A percentile compares a stretch with the other conserved stretches of the same genome.
These are phyloP conservation scores for Molossus molossus DNA, from an alignment of 2,797 vertebrate species.

Conservation along the genomic window DNA sequence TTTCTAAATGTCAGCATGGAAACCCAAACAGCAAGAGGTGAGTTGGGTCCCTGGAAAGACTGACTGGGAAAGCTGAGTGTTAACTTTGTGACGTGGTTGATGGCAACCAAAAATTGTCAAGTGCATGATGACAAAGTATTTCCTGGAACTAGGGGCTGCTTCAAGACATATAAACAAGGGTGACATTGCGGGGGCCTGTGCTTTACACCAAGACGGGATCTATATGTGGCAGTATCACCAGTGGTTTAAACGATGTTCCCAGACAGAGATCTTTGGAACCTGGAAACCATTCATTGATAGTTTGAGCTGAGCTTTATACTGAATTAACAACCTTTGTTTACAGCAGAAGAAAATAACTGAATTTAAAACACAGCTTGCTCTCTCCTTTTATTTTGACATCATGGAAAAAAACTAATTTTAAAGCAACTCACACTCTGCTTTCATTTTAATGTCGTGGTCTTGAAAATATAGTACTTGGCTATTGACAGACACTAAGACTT, in stretches of 20 bases:
- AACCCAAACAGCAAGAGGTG: conserved; percentile 88
- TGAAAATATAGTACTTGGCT: conserved; percentile 51
- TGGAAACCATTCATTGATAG: conserved; percentile 49
- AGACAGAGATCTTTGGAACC: conserved; percentile 59
- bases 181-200: background rate
- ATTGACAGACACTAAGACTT: conserved; percentile 48
- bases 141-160: conserved; percentile 84
- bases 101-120: conserved; percentile 79
- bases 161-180: conserved; percentile 78
- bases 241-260: background rate
- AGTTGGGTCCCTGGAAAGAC: conserved; percentile 86
- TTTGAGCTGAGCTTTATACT: background rate
- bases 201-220: conserved; percentile 47
- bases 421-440: conserved; percentile 37
- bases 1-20: conserved; percentile 89
- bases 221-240: background rate
- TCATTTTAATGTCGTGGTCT: conserved; percentile 40
- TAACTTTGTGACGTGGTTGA: conserved; percentile 83
- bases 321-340: background rate
- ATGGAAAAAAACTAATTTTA: conserved; percentile 64
- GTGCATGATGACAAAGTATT: conserved; percentile 84
- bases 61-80: conserved; percentile 85
- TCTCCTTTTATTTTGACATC: conserved; percentile 48
- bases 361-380: conserved; percentile 13
- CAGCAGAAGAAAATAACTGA: background rate